phyloP scores from a whole-genome alignment of 2,888 invertebrate species.

The Subacronicta megacephala region DNA sequence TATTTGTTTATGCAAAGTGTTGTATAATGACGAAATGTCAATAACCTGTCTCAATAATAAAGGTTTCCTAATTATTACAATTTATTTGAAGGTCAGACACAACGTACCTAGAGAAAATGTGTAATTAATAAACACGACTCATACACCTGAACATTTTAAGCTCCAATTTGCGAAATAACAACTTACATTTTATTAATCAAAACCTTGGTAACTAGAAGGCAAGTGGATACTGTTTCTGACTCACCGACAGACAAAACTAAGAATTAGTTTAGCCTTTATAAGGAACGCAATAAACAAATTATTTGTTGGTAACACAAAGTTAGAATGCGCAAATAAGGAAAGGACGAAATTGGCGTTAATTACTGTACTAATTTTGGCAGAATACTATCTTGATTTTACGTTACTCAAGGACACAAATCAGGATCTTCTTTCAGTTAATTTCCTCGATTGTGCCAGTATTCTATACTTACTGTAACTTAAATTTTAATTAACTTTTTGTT shows the following conservation, averaged over 20 bases:
- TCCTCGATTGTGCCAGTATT: too few species aligned
- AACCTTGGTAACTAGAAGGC: conserved; percentile 31
- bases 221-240: conserved; percentile 7
- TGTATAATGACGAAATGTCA: too few species aligned
- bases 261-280: conserved; percentile 10
- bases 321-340: neutral
- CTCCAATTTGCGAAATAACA: neutral
- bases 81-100: neutral
- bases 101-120: neutral
- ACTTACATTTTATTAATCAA: conserved; percentile 3
- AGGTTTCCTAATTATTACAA: neutral
- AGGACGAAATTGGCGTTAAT: neutral
- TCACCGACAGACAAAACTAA: conserved; percentile 5
- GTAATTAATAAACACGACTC: neutral
- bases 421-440: too few species aligned
- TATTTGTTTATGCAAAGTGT: too few species aligned
- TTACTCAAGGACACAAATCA: too few species aligned
- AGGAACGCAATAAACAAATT: conserved; percentile 2
- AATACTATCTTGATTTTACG: neutral
- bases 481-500: too few species aligned
- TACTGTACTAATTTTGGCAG: neutral
- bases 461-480: too few species aligned
- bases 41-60: too few species aligned
- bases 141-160: neutral
- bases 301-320: neutral